Base-by-base conservation (phyloP, 1,140 invertebrate species). In the Aricia agestis region DNA sequence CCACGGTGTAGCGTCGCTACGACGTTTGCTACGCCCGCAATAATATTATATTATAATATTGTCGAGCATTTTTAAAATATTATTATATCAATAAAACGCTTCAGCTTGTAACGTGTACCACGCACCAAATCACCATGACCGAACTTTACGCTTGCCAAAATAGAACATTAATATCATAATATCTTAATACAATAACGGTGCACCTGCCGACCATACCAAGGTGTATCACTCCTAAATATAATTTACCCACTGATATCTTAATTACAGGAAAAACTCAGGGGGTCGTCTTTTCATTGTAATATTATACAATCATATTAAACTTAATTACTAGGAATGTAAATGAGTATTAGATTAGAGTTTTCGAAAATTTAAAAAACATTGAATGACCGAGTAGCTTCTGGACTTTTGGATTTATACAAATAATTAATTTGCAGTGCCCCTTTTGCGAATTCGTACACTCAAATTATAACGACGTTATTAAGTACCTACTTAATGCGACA, bases 141-240 rank as follows among this genome's bases (percentile, higher is more conserved):
- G 59, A 36, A 63, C 31, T 79, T 80, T 79, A 79, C 78, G 82
- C 80, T 88, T 88, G 86, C 86, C 84, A 88, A 88, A 88, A 88
- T 88, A 88, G 83, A 88, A 84, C 86, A 88, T 88, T 88, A 86
- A 84, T 87, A 84, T 81, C 78, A 81, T 81, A 86, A 85, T 77
- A 75, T 84, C 74, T 75, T 85, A 84, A 85, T 83, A 80, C 76
- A 78, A 76, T 72, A 45, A 70, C 45, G 32, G 67, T 76, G 72
- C 85, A 87, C 85, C 85, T 87, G 85, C 78, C 73, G 63, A 82
- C 77, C 73, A 74, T 58, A 82, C 77, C 73, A 74, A 69, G 72
- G 57, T 63, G 59, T 18, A 59, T 59, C 58, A 59, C 59, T 63
- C 18, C 59, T 18, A 19, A 63, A 63, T 63, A 63, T 63, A 63